Base-by-base conservation (phyloP, 2,888 invertebrate species). In the Blastobasis adustella region DNA sequence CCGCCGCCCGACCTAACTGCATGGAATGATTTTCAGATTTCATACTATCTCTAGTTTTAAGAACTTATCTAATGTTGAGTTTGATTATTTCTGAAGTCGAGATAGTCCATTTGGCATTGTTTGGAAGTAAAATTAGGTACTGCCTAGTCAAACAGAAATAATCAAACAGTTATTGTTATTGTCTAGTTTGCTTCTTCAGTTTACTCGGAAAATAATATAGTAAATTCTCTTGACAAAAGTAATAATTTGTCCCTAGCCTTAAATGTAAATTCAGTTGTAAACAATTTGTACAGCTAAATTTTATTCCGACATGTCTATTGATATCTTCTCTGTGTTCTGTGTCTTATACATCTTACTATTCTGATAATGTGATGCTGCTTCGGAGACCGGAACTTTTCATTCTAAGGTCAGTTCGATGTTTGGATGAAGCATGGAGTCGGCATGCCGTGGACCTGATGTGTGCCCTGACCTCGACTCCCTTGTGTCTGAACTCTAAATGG, bases 351-450 rank as follows among this genome's bases (percentile, higher is more conserved):
- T 79, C 74, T 68, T 75, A 76, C 71, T 73, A 74, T 74, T 84
- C 74, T 85, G 79, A 83, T 84, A 79, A 82, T 80, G 82, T 75
- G 77, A 84, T 84, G 88, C 88, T 86, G 88, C 88, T 86, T 85
- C 78, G 87, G 87, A 87, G 79, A 74, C 78, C 73, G 84, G 87
- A 86, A 77, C 74, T 78, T 79, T 81, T 79, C 71, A 72, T 81
- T 79, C 72, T 77, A 87, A 88, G 88, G 88, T 88, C 87, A 88
- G 88, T 88, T 76, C 62, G 65, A 57, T 66, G 58, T 62, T 61
- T 73, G 67, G 70, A 69, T 78, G 73, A 62, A 80, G 87, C 85
- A 87, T 84, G 85, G 76, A 69, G 79, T 76, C 81, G 70, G 86
- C 83, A 86, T 85, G 84, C 62, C 61, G 72, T 74, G 76, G 72